These are phyloP conservation scores for Neelides folsomi DNA, from an alignment of 2,888 invertebrate species.

Conservation along the genomic window DNA sequence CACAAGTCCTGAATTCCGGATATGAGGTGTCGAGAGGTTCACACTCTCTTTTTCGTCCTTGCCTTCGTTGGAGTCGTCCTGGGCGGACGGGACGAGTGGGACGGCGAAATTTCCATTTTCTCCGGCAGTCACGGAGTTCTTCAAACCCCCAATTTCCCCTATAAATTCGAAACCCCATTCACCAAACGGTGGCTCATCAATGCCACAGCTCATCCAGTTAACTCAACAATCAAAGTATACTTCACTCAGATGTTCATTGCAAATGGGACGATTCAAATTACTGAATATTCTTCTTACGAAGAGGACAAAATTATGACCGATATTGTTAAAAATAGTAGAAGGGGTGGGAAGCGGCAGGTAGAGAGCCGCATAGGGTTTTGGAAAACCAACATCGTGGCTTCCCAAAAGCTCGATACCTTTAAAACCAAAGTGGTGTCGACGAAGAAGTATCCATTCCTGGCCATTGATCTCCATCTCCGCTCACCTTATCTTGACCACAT, in stretches of 20 bases:
- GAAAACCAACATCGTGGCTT: slow-evolving; percentile 20
- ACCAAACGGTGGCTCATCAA: slow-evolving; percentile 79
- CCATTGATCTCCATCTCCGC: slow-evolving; percentile 60
- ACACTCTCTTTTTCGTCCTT: no score
- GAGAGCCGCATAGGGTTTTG: not conserved
- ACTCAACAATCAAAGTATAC: slow-evolving; percentile 34
- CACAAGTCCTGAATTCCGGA: no score
- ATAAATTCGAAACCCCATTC: slow-evolving; percentile 65
- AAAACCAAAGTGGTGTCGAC: slow-evolving; percentile 38
- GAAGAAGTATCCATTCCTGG: slow-evolving; percentile 49
- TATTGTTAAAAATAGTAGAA: no score
- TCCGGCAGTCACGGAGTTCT: slow-evolving; percentile 53
- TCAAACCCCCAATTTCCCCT: slow-evolving; percentile 72
- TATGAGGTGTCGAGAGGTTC: no score
- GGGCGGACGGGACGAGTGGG: not conserved
- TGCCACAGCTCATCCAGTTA: slow-evolving; percentile 46
- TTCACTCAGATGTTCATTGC: slow-evolving; percentile 45
- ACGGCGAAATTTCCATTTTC: not conserved
- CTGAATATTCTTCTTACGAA: slow-evolving; percentile 45
- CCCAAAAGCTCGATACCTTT: no score
- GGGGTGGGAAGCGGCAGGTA: slow-evolving; percentile 34
- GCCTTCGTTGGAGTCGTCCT: not conserved
- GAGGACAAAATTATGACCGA: slow-evolving; percentile 50
- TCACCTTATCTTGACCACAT: slow-evolving; percentile 51
- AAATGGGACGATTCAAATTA: slow-evolving; percentile 48